Evolutionary conservation across 2,113 vertebrate genomes (phyloP).

Genomic region (Cyprinodon tularosa): DNA sequence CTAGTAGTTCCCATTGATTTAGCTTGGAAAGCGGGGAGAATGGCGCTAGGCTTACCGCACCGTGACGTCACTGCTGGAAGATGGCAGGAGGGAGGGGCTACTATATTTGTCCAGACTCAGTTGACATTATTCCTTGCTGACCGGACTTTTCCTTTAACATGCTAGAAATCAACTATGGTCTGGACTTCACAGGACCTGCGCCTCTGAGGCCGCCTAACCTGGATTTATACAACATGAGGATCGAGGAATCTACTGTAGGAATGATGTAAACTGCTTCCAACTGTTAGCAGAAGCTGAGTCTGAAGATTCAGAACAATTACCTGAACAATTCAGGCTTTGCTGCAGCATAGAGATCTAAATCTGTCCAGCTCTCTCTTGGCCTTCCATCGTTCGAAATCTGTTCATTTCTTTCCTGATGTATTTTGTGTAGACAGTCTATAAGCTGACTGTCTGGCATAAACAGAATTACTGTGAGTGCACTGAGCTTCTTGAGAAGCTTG

Average conservation of each 20-base stretch:
- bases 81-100: too few relatives aligned
- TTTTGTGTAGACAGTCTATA: conserved; percentile 5
- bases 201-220: too few relatives aligned
- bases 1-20: too few relatives aligned
- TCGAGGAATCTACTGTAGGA: not conserved
- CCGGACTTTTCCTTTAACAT: not conserved
- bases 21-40: too few relatives aligned
- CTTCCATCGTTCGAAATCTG: not conserved
- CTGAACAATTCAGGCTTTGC: not conserved
- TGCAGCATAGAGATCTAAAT: conserved; percentile 15
- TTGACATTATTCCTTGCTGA: too few relatives aligned
- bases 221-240: too few relatives aligned
- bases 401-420: not conserved
- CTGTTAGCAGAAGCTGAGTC: not conserved
- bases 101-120: too few relatives aligned
- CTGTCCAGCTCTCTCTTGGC: conserved; percentile 8
- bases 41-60: too few relatives aligned
- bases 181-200: not conserved
- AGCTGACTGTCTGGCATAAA: conserved; percentile 4
- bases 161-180: not conserved
- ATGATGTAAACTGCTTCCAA: not conserved
- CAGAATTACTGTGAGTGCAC: conserved; percentile 2
- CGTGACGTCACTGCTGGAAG: too few relatives aligned
- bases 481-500: not conserved
- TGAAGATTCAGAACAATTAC: not conserved